Conservation (phyloP, 2,888 invertebrate genomes). For the Hirtodrosophila duncani region DNA sequence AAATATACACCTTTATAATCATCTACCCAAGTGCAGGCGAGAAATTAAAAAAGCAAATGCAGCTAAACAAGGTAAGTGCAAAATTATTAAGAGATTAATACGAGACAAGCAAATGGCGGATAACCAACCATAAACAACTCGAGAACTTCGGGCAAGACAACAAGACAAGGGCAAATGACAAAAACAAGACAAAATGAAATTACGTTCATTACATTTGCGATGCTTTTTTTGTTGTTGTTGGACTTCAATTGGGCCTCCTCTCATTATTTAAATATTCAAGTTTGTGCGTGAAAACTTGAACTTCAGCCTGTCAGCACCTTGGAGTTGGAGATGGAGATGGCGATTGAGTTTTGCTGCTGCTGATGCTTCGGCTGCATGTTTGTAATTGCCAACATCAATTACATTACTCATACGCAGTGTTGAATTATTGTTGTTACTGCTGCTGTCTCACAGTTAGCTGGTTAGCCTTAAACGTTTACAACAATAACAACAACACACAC, state of each 20-base stretch:
- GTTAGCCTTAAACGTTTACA: constrained; percentile 56
- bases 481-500: neutral
- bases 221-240: constrained; percentile 18
- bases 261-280: constrained; percentile 52
- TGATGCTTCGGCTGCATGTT: constrained; percentile 11
- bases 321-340: neutral
- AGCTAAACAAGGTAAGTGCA: constrained; percentile 9
- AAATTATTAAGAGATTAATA: constrained; percentile 52
- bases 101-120: constrained; percentile 44
- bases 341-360: constrained; percentile 20
- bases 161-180: constrained; percentile 27
- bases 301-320: constrained; percentile 63
- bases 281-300: constrained; percentile 28
- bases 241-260: constrained; percentile 32
- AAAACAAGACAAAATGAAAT: constrained; percentile 22
- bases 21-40: constrained; percentile 39
- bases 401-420: constrained; percentile 63
- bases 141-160: constrained; percentile 8
- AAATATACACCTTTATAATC: constrained; percentile 22
- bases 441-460: constrained; percentile 7
- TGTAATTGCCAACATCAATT: constrained; percentile 62
- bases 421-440: constrained; percentile 22
- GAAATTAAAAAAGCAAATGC: neutral
- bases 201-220: constrained; percentile 23
- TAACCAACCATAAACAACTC: constrained; percentile 46